These are phyloP conservation scores for Parus major DNA, from an alignment of 2,113 vertebrate genomes.

Conservation along the genomic window DNA sequence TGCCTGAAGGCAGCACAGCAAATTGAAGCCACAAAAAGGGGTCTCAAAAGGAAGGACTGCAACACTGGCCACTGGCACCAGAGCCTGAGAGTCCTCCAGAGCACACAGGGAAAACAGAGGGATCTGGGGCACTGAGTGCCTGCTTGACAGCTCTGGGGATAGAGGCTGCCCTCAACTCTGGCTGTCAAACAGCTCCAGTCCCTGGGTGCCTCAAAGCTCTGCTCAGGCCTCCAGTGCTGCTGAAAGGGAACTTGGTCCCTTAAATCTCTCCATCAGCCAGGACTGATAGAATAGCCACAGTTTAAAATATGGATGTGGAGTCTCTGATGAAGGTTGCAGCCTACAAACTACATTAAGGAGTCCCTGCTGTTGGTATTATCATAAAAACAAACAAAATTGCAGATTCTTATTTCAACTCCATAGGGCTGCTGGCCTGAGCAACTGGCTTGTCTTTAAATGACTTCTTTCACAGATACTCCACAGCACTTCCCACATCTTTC, in stretches of 20 bases:
- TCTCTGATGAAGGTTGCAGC: neutral
- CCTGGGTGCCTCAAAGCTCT: neutral
- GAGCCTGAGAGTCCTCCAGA: neutral
- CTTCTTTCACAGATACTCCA: neutral
- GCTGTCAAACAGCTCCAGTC: neutral
- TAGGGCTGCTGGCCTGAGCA: neutral
- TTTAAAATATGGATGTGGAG: neutral
- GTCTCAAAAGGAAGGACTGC: neutral
- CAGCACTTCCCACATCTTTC: neutral
- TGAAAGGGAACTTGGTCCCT: neutral
- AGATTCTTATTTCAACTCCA: neutral
- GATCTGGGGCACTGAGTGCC: fast-evolving
- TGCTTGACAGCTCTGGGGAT: neutral
- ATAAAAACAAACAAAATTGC: neutral
- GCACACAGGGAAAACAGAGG: fast-evolving
- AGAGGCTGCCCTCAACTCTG: neutral
- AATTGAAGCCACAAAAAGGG: neutral
- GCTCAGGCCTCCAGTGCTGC: fast-evolving
- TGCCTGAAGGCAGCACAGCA: neutral
- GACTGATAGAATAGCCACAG: neutral
- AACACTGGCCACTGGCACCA: neutral
- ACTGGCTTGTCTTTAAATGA: neutral
- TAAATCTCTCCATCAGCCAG: neutral
- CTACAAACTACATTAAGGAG: neutral
- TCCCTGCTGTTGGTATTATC: neutral